phyloP scores from a whole-genome alignment of 2,113 vertebrate species.

The Pelvicachromis taeniatus region DNA sequence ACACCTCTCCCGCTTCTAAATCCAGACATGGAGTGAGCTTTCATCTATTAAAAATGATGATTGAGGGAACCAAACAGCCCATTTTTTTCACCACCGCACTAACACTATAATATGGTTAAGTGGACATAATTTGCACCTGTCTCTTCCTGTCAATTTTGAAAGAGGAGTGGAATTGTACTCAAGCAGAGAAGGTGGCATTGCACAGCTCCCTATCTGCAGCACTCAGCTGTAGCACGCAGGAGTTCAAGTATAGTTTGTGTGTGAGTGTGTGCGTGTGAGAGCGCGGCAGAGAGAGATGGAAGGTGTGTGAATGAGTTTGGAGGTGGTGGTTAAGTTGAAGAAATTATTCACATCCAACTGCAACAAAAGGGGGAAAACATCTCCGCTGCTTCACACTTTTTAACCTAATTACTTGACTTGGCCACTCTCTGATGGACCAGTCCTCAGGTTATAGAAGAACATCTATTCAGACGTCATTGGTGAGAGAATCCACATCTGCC shows the following conservation, averaged over 20 bases:
- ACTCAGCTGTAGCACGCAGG: neutral
- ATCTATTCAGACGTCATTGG: conserved; percentile 14
- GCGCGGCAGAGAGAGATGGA: neutral
- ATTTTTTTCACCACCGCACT: neutral
- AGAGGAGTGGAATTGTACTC: conserved; percentile 9
- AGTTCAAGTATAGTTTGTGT: neutral
- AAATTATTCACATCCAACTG: conserved; percentile 8
- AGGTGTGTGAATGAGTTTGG: neutral
- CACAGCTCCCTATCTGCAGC: neutral
- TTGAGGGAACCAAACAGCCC: neutral
- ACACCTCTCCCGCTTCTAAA: conserved; percentile 2
- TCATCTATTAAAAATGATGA: conserved; percentile 33
- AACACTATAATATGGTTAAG: conserved; percentile 46
- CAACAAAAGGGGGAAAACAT: neutral
- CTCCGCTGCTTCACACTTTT: neutral
- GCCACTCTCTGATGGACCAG: neutral
- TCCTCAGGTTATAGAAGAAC: neutral
- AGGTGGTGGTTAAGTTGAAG: neutral
- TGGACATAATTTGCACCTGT: conserved; percentile 45
- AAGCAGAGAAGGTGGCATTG: neutral
- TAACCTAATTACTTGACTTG: conserved; percentile 6
- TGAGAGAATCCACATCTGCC: neutral
- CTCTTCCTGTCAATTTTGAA: conserved; percentile 8
- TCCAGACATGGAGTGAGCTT: neutral
- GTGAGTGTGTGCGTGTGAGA: neutral